These are phyloP conservation scores for Xanthorhoe designata DNA, from an alignment of 2,888 invertebrate genomes.

Conservation along the genomic window DNA sequence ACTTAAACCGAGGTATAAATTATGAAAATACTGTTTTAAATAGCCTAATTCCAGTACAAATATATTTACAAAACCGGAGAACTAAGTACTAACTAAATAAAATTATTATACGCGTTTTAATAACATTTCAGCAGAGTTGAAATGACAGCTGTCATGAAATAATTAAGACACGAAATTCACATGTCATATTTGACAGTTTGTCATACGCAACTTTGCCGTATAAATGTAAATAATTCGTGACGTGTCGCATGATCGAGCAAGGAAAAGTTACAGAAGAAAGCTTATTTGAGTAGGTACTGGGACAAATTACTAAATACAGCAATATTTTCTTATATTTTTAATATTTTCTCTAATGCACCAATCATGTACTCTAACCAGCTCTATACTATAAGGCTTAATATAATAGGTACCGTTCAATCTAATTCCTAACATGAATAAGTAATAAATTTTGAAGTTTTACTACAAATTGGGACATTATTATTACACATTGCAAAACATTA, in stretches of 20 bases:
- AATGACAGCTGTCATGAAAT: slow-evolving; percentile 1
- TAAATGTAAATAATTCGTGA: slow-evolving; percentile 4
- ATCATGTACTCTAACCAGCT: slow-evolving; percentile 62
- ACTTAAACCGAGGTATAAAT: slow-evolving; percentile 82
- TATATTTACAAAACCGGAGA: slow-evolving; percentile 81
- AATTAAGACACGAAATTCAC: background rate
- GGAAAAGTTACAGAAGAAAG: background rate
- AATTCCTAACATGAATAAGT: slow-evolving; percentile 51
- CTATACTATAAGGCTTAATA: slow-evolving; percentile 71
- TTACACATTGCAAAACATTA: background rate
- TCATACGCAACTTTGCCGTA: slow-evolving; percentile 7
- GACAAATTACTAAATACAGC: slow-evolving; percentile 38
- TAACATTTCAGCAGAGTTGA: slow-evolving; percentile 34
- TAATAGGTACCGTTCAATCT: slow-evolving; percentile 73
- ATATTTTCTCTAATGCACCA: slow-evolving; percentile 70
- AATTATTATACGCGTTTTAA: slow-evolving; percentile 41
- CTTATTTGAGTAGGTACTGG: slow-evolving; percentile 48
- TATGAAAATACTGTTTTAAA: slow-evolving; percentile 82
- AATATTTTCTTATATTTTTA: slow-evolving; percentile 28
- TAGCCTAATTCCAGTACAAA: slow-evolving; percentile 73
- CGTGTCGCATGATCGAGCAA: slow-evolving; percentile 10
- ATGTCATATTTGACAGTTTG: slow-evolving; percentile 1
- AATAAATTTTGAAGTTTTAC: slow-evolving; percentile 42
- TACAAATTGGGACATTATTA: slow-evolving; percentile 32
- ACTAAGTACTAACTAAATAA: slow-evolving; percentile 56